phyloP scores from a whole-genome alignment of 2,113 vertebrate genomes.

The Dasyurus viverrinus region DNA sequence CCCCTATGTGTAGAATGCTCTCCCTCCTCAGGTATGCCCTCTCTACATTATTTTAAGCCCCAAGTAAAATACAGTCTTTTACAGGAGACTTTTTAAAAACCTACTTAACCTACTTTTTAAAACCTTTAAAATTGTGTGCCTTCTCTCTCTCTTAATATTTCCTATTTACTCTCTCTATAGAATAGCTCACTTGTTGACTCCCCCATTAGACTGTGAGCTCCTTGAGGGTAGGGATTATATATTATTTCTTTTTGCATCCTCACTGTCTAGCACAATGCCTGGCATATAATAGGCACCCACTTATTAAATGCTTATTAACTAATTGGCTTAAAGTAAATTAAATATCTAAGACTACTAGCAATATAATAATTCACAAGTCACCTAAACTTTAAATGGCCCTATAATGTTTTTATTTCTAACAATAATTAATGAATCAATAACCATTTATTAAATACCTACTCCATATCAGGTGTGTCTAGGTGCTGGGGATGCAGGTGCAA shows the following conservation, averaged over 20 bases:
- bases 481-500: neutral
- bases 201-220: neutral
- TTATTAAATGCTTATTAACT: too few species aligned
- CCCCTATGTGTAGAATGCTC: neutral
- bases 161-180: neutral
- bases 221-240: neutral
- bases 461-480: neutral
- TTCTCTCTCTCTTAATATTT: neutral
- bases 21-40: neutral
- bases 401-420: neutral
- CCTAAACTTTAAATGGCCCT: neutral
- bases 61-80: neutral
- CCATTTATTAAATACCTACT: neutral
- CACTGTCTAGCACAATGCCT: neutral
- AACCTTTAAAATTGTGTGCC: neutral
- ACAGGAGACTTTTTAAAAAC: neutral
- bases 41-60: neutral
- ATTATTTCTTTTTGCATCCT: neutral
- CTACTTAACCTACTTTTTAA: neutral
- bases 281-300: neutral
- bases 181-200: neutral
- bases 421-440: neutral
- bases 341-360: constrained; percentile 2
- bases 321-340: constrained; percentile 20
- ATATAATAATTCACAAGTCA: constrained; percentile 32